phyloP scores from a whole-genome alignment of 53 echinoderm and acorn worm species.

The Holothuria scabra region DNA sequence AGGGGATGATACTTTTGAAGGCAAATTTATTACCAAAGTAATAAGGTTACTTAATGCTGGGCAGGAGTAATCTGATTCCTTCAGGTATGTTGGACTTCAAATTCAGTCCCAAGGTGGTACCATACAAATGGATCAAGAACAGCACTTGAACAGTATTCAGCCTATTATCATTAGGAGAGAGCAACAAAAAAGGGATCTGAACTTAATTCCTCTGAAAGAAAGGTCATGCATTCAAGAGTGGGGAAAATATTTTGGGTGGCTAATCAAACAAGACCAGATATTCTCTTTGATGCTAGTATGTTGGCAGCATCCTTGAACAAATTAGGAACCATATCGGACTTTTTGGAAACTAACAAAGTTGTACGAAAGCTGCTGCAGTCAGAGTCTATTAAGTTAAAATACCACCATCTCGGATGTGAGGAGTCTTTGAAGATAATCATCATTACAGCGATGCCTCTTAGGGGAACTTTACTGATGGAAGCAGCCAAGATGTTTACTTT shows the following conservation, averaged over 20 bases:
- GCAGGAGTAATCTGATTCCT: slow-evolving; percentile 23
- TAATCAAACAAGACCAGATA: slow-evolving; percentile 24
- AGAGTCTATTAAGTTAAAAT: neutral
- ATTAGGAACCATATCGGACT: neutral
- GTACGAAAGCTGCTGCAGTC: neutral
- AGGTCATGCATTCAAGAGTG: neutral
- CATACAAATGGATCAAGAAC: neutral
- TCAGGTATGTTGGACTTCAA: slow-evolving; percentile 33
- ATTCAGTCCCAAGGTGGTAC: neutral
- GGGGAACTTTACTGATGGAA: slow-evolving; percentile 23
- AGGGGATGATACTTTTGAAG: slow-evolving; percentile 1
- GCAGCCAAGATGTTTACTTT: slow-evolving; percentile 22
- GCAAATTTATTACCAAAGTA: neutral
- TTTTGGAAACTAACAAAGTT: slow-evolving; percentile 7
- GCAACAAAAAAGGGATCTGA: neutral
- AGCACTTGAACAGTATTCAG: neutral
- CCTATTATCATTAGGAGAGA: neutral
- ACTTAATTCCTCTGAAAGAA: neutral
- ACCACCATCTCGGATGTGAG: neutral
- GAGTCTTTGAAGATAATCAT: neutral
- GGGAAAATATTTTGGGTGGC: neutral
- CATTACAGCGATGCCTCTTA: slow-evolving; percentile 34
- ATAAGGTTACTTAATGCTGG: slow-evolving; percentile 21
- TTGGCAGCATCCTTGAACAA: neutral
- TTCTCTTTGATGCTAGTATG: neutral